phyloP scores from a whole-genome alignment of 2,888 invertebrate species.

The Tiliacea aurago region DNA sequence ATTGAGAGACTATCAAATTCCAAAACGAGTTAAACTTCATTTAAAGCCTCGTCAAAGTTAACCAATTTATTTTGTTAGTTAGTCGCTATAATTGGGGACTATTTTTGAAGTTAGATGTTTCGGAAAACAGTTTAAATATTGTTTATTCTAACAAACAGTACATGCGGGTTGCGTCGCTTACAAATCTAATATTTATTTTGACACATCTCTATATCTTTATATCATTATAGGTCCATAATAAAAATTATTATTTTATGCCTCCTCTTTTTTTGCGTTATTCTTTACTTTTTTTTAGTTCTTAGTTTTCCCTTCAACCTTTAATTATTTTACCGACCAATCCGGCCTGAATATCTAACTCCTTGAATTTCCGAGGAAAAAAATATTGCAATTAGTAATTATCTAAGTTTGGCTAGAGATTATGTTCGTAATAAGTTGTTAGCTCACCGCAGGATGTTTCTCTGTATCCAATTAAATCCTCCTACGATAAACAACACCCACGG shows the following conservation, averaged over 20 bases:
- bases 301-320: background rate
- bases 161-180: too few species aligned
- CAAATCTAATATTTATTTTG: background rate
- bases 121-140: background rate
- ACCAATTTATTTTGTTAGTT: constrained; percentile 51
- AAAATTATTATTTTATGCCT: too few species aligned
- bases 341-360: background rate
- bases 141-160: too few species aligned
- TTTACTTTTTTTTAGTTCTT: background rate
- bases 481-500: constrained; percentile 28
- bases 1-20: constrained; percentile 61
- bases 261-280: background rate
- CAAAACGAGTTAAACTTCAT: constrained; percentile 46
- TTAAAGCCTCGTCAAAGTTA: constrained; percentile 45
- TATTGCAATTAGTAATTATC: constrained; percentile 1
- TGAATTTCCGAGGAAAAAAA: background rate
- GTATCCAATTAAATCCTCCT: constrained; percentile 4
- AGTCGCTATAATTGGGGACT: constrained; percentile 20
- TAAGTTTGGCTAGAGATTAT: background rate
- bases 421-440: constrained; percentile 1
- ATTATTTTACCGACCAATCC: background rate
- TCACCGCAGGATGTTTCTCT: background rate
- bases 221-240: too few species aligned
- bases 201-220: background rate
- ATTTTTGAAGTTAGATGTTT: constrained; percentile 2